phyloP scores from a whole-genome alignment of 1,140 invertebrate genomes.

The Limonius californicus region DNA sequence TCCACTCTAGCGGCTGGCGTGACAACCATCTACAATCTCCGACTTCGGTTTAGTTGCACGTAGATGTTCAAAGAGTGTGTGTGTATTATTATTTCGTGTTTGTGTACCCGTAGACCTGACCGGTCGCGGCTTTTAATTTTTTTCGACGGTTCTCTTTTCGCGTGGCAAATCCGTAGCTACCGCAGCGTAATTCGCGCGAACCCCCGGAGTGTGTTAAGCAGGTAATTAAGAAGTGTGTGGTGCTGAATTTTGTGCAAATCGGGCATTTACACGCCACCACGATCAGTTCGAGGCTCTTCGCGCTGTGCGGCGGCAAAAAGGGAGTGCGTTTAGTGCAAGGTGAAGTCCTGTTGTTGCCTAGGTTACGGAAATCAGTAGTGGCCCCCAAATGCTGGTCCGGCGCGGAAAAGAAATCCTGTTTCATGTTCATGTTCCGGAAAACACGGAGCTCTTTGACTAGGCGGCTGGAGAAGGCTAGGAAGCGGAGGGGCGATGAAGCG shows the following conservation, averaged over 20 bases:
- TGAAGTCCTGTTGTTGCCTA: neutral
- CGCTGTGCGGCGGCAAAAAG: neutral
- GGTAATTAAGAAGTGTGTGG: neutral
- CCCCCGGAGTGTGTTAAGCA: neutral
- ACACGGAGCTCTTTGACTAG: slow-evolving; percentile 62
- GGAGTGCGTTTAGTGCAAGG: neutral
- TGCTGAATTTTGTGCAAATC: neutral
- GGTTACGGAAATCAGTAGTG: slow-evolving; percentile 44
- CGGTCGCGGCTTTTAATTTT: neutral
- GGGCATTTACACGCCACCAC: neutral
- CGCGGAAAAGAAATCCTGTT: slow-evolving; percentile 51
- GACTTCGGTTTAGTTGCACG: neutral
- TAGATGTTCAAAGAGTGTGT: neutral
- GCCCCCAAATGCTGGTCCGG: slow-evolving; percentile 52
- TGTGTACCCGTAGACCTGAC: neutral
- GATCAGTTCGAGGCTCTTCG: neutral
- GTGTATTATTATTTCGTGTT: neutral
- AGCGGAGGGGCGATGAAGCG: slow-evolving; percentile 52
- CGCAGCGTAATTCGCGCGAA: too few relatives aligned
- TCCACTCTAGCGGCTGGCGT: slow-evolving; percentile 25
- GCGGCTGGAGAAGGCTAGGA: slow-evolving; percentile 61
- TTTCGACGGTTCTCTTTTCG: too few relatives aligned
- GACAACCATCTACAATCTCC: slow-evolving; percentile 19
- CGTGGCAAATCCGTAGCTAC: too few relatives aligned
- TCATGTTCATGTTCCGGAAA: slow-evolving; percentile 70